Evolutionary conservation across 1,140 invertebrate species (phyloP).

Genomic region (Coenobita brevimanus): DNA sequence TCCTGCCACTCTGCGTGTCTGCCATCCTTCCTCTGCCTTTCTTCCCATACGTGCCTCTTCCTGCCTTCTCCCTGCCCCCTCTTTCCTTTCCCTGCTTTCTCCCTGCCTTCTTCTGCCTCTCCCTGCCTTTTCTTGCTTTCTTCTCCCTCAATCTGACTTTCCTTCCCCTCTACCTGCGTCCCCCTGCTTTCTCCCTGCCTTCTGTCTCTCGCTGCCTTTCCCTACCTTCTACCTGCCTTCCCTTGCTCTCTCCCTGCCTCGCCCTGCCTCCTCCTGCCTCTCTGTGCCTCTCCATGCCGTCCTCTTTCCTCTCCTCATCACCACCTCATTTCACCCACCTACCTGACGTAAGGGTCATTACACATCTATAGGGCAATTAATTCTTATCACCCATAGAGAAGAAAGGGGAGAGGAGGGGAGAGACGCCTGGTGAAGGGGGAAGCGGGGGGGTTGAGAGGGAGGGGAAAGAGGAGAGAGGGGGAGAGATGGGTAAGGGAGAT

Average conservation of each 20-base stretch:
- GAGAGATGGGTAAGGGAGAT: background rate
- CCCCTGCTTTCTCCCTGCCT: conserved; percentile 15
- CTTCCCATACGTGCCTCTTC: too few species aligned
- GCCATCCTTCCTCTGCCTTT: too few species aligned
- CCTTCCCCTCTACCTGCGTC: background rate
- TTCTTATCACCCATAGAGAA: too few species aligned
- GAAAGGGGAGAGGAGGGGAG: background rate
- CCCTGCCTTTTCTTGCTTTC: too few species aligned
- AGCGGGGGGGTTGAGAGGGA: background rate
- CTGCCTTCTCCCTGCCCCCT: too few species aligned
- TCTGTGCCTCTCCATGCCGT: conserved; percentile 16
- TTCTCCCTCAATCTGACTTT: conserved; percentile 21
- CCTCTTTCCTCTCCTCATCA: background rate
- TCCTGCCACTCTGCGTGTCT: too few species aligned
- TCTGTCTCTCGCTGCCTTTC: too few species aligned
- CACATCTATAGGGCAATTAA: too few species aligned
- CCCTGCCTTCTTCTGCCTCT: too few species aligned
- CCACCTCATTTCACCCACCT: background rate
- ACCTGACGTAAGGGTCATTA: background rate
- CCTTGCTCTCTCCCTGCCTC: background rate
- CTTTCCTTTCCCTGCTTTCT: too few species aligned
- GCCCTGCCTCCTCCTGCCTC: conserved; percentile 7
- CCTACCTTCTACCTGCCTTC: too few species aligned
- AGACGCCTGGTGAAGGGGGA: too few species aligned
- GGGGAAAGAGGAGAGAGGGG: background rate